These are phyloP conservation scores for Caenorhabditis afra DNA, from an alignment of 2,888 invertebrate species.

Conservation along the genomic window DNA sequence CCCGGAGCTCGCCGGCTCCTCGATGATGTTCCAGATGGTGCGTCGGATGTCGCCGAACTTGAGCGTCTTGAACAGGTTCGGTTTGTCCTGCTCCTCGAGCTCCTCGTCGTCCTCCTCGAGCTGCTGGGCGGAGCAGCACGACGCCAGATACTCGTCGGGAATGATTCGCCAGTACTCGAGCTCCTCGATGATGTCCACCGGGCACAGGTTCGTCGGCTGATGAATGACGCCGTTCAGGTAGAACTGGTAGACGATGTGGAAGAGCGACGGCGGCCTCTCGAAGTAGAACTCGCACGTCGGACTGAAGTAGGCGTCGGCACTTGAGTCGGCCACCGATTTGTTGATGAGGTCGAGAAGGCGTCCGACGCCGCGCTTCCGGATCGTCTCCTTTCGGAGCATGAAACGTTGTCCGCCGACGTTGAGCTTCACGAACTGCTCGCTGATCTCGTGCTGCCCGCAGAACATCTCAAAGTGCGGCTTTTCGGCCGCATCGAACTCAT, in stretches of 20 bases:
- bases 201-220: slow-evolving; percentile 82
- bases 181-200: slow-evolving; percentile 82
- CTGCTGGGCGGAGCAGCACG: slow-evolving; percentile 71
- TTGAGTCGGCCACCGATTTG: slow-evolving; percentile 46
- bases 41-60: slow-evolving; percentile 67
- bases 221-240: slow-evolving; percentile 78
- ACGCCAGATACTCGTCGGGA: slow-evolving; percentile 65
- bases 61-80: slow-evolving; percentile 73
- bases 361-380: slow-evolving; percentile 62
- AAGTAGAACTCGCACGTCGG: slow-evolving; percentile 75
- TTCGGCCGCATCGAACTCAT: slow-evolving; percentile 34
- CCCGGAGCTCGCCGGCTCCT: slow-evolving; percentile 74
- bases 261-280: slow-evolving; percentile 74
- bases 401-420: slow-evolving; percentile 77
- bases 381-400: slow-evolving; percentile 72
- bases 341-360: slow-evolving; percentile 65
- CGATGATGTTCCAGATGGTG: slow-evolving; percentile 74
- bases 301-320: slow-evolving; percentile 72
- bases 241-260: slow-evolving; percentile 76
- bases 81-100: slow-evolving; percentile 56
- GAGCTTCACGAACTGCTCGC: slow-evolving; percentile 68
- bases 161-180: slow-evolving; percentile 81
- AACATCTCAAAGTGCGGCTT: slow-evolving; percentile 51
- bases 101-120: slow-evolving; percentile 60
- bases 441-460: slow-evolving; percentile 58